These are phyloP conservation scores for Brachionichthys hirsutus DNA, from an alignment of 2,113 vertebrate species.

Conservation along the genomic window DNA sequence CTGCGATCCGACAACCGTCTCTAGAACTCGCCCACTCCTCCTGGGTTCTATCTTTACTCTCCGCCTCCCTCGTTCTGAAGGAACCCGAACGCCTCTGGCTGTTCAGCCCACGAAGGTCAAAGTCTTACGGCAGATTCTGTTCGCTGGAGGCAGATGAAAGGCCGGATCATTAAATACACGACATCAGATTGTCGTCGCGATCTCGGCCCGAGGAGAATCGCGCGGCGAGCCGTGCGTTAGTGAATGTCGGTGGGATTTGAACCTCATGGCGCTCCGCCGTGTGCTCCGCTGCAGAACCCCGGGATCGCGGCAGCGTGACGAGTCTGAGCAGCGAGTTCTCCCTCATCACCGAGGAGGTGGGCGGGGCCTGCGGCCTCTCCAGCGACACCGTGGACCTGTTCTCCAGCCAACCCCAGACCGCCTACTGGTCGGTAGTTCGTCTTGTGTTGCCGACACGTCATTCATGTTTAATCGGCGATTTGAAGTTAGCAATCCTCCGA, in stretches of 20 bases:
- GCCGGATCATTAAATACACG: neutral
- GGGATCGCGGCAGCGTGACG: slow-evolving; percentile 91
- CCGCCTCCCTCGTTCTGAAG: too few relatives aligned
- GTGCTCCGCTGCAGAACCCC: slow-evolving; percentile 77
- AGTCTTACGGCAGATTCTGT: neutral
- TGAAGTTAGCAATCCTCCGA: too few relatives aligned
- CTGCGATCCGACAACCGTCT: too few relatives aligned
- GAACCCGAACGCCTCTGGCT: too few relatives aligned
- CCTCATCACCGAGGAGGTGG: slow-evolving; percentile 88
- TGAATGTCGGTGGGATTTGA: too few relatives aligned
- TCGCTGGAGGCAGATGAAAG: neutral
- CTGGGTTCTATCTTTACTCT: too few relatives aligned
- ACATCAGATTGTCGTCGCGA: neutral
- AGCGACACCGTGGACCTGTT: slow-evolving; percentile 85
- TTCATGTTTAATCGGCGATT: neutral
- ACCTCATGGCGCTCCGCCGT: neutral
- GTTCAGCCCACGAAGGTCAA: too few relatives aligned
- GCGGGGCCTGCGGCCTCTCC: slow-evolving; percentile 80
- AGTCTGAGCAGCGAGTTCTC: slow-evolving; percentile 97
- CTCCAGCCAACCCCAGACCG: slow-evolving; percentile 79
- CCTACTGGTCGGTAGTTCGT: slow-evolving; percentile 82
- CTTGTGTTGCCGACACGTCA: neutral
- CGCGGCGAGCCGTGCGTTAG: too few relatives aligned
- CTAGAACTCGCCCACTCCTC: too few relatives aligned
- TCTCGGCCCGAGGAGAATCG: too few relatives aligned